phyloP scores from a whole-genome alignment of 2,888 invertebrate species.

The Campaea margaritaria region DNA sequence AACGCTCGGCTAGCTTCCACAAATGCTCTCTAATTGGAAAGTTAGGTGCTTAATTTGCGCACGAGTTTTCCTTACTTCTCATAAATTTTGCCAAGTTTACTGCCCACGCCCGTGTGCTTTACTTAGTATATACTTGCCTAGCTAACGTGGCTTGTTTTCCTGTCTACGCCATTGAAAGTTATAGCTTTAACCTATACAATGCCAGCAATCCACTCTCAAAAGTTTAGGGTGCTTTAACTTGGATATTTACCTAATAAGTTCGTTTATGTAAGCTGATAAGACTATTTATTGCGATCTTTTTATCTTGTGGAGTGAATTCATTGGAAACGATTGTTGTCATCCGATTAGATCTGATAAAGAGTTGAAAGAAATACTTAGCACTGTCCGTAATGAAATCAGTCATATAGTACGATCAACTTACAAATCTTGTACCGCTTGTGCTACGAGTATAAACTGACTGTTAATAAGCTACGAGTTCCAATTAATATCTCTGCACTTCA shows the following conservation, averaged over 20 bases:
- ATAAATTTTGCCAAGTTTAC: conserved; percentile 39
- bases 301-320: too few relatives aligned
- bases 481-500: too few relatives aligned
- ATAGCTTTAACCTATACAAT: conserved; percentile 14
- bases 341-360: too few relatives aligned
- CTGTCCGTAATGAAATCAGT: too few relatives aligned
- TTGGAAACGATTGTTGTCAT: too few relatives aligned
- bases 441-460: too few relatives aligned
- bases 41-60: conserved; percentile 41
- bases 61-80: conserved; percentile 40
- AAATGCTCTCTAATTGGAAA: conserved; percentile 42
- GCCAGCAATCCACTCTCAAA: conserved; percentile 5
- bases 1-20: conserved; percentile 31
- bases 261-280: too few relatives aligned
- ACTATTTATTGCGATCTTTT: too few relatives aligned
- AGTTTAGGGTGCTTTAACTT: conserved; percentile 5
- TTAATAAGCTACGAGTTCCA: too few relatives aligned
- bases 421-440: too few relatives aligned
- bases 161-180: conserved; percentile 15
- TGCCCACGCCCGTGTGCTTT: conserved; percentile 24
- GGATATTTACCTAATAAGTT: not conserved
- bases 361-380: too few relatives aligned
- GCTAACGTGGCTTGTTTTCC: conserved; percentile 13
- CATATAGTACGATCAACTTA: too few relatives aligned
- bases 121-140: conserved; percentile 10